These are phyloP conservation scores for Urophycis tenuis DNA, from an alignment of 2,797 vertebrate genomes.

Conservation along the genomic window DNA sequence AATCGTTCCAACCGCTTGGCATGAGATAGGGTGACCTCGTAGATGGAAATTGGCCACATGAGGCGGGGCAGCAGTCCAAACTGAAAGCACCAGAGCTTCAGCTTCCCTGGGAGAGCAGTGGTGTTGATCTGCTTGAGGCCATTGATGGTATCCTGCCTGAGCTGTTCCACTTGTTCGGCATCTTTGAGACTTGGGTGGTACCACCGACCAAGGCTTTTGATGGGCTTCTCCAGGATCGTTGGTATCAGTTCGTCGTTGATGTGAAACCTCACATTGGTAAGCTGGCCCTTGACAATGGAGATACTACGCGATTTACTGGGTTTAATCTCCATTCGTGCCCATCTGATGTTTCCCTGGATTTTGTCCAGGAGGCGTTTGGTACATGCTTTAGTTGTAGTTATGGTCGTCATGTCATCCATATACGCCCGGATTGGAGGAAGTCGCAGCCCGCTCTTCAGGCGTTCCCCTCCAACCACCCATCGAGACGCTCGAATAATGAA, in stretches of 20 bases:
- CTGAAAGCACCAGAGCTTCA: neutral
- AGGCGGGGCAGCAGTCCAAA: too few species aligned
- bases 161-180: too few species aligned
- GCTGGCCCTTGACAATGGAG: constrained; percentile 19
- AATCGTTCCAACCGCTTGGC: too few species aligned
- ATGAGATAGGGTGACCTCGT: too few species aligned
- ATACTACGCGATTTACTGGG: constrained; percentile 23
- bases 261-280: constrained; percentile 1
- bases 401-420: too few species aligned
- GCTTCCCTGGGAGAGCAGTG: constrained; percentile 8
- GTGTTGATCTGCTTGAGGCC: constrained; percentile 1
- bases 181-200: constrained; percentile 22
- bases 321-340: constrained; percentile 16
- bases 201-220: constrained; percentile 23
- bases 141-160: too few species aligned
- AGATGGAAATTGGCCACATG: too few species aligned
- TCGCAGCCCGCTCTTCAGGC: too few species aligned
- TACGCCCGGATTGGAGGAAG: too few species aligned
- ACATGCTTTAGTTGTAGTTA: too few species aligned
- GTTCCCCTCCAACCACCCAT: too few species aligned
- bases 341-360: constrained; percentile 15
- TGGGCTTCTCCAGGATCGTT: constrained; percentile 7
- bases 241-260: constrained; percentile 12
- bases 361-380: constrained; percentile 14
- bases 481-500: too few species aligned